phyloP scores from a whole-genome alignment of 1,140 invertebrate genomes.

The Solenopsis invicta region DNA sequence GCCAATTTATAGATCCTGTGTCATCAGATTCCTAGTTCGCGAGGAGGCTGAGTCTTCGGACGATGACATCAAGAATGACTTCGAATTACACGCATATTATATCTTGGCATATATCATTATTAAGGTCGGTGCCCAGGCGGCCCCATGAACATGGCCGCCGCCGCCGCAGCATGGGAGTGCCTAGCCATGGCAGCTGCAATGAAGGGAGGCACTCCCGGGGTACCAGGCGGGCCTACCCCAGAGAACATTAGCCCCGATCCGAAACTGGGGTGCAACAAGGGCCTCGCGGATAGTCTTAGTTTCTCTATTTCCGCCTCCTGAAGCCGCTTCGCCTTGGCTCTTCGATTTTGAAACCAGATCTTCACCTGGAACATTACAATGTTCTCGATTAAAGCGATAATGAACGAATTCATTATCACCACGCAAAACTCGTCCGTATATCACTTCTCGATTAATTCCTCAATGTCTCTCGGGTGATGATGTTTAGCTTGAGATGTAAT shows the following conservation, averaged over 20 bases:
- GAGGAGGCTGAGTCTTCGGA: not conserved
- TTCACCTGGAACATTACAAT: conserved; percentile 91
- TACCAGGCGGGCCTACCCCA: conserved; percentile 85
- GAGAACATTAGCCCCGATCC: conserved; percentile 86
- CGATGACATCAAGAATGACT: conserved; percentile 50
- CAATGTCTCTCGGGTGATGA: not conserved
- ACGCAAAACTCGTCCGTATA: not conserved
- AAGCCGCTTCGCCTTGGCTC: conserved; percentile 97
- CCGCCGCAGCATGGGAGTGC: conserved; percentile 85
- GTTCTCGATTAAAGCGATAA: not conserved
- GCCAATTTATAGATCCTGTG: not conserved
- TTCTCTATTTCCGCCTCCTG: conserved; percentile 98
- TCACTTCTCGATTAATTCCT: conserved; percentile 2
- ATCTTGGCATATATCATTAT: conserved; percentile 67
- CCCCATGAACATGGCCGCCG: conserved; percentile 86
- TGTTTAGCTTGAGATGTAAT: not conserved
- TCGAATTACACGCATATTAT: conserved; percentile 47
- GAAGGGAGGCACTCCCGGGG: conserved; percentile 85
- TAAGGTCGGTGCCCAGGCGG: conserved; percentile 85
- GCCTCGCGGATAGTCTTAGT: conserved; percentile 91
- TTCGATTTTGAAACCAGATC: conserved; percentile 98
- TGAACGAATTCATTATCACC: not conserved
- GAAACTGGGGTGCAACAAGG: conserved; percentile 85
- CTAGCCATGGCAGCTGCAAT: conserved; percentile 86
- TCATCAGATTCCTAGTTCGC: not conserved